Conservation (phyloP, 2,113 vertebrate species). For the Brachyhypopomus occidentalis region DNA sequence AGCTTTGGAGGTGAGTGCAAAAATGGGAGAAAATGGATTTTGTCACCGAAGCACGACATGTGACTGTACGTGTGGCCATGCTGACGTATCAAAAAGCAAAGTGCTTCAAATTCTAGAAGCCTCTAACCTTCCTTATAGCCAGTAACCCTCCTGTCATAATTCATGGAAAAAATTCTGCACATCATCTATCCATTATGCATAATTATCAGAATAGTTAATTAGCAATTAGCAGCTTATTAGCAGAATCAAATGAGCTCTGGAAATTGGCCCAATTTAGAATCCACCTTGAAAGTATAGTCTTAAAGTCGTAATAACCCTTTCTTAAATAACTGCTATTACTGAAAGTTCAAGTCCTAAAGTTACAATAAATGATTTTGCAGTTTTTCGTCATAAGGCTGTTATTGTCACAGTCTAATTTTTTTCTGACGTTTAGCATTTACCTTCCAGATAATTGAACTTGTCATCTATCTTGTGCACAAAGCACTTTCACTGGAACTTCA, state of each 20-base stretch:
- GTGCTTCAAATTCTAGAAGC: neutral
- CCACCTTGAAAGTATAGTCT: neutral
- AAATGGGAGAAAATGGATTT: neutral
- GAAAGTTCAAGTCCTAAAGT: constrained; percentile 24
- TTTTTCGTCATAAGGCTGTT: constrained; percentile 20
- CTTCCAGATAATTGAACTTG: constrained; percentile 53
- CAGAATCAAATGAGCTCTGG: neutral
- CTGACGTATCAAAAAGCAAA: neutral
- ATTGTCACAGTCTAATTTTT: neutral
- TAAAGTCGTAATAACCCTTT: constrained; percentile 5
- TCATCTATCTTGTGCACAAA: constrained; percentile 47
- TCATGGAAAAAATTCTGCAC: neutral
- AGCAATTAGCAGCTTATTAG: constrained; percentile 13
- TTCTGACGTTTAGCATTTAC: constrained; percentile 30
- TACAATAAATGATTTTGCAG: constrained; percentile 11
- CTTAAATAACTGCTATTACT: constrained; percentile 7
- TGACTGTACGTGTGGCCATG: neutral
- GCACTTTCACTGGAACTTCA: constrained; percentile 29
- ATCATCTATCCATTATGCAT: neutral
- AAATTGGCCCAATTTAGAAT: constrained; percentile 10
- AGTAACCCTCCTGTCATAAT: neutral
- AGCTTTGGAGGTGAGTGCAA: neutral
- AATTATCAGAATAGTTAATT: constrained; percentile 4
- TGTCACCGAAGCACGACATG: constrained; percentile 13
- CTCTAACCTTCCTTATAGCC: neutral